Base-by-base conservation (phyloP, 2,113 vertebrate species). In the Gasterosteus nipponicus region DNA sequence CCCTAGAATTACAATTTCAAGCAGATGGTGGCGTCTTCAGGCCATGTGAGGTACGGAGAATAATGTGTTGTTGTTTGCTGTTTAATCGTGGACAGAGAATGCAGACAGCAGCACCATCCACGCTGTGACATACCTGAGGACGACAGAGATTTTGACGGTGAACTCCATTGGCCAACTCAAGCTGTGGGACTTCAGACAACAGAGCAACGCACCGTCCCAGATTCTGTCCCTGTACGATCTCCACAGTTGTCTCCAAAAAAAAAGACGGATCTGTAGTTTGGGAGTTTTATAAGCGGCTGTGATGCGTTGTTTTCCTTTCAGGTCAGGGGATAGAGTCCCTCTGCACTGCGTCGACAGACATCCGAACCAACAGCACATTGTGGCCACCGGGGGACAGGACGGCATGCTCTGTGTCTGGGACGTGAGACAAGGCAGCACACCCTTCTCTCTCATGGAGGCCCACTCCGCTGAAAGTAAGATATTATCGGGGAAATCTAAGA, bases 361-460 rank as follows among this genome's bases (percentile, higher is more conserved):
- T 90, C 98, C 98, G 1, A 97, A 95, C 91, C 97, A 99, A 73
- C 97, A 98, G 90, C 97, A 99, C 78, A 95, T 99, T 60, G 97
- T 99, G 80, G 97, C 96, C 57, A 96, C 96, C 0, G 98, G 98
- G 10, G 96, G 98, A 67, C 97, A 98, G 91, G 97, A 99, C 54
- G 98, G 98, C 68, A 98, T 98, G 96, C 90, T 99, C 73, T 97
- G 96, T 79, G 95, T 99, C 79, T 99, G 98, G 98, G 98, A 99
- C 59, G 96, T 99, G 64, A 94, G 98, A 86, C 97, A 97, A 80
- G 95, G 96, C 67, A 95, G 80, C 58, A 89, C 95, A 75, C 98
- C 97, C 15, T 95, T 97, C 79, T 98, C 97, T 12, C 92, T 99
- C n/a, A 95, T 97, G 86, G 98, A 97, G 84, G 98, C 97, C 31